Evolutionary conservation across 2,113 vertebrate species (phyloP).

Genomic region (Morone chrysops): DNA sequence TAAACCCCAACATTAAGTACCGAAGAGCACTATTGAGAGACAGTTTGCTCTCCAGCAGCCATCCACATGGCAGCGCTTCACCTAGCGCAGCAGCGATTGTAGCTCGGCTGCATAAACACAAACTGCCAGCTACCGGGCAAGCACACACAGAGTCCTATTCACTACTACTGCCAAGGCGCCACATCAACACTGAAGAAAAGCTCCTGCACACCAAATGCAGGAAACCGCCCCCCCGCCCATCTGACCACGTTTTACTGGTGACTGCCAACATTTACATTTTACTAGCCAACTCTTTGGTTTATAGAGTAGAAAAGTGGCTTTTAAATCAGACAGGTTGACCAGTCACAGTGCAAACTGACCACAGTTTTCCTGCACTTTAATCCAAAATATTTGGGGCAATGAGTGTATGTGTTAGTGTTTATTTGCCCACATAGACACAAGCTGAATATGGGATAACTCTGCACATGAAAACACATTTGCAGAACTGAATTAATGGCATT

Average conservation of each 20-base stretch:
- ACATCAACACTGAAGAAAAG: conserved; percentile 26
- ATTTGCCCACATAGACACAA: not conserved
- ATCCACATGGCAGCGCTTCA: conserved; percentile 31
- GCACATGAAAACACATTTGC: not conserved
- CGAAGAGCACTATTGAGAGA: not conserved
- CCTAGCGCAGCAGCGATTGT: conserved; percentile 10
- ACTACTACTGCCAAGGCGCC: conserved; percentile 23
- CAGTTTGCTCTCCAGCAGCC: not conserved
- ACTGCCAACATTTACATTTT: conserved; percentile 25
- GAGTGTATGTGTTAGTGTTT: not conserved
- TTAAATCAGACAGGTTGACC: not conserved
- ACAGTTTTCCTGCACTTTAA: not conserved
- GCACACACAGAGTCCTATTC: conserved; percentile 43
- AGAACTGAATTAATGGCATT: conserved; percentile 3
- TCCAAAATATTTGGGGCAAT: not conserved
- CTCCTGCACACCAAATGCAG: not conserved
- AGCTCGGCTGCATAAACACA: conserved; percentile 15
- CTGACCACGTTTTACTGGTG: not conserved
- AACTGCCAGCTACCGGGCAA: not conserved
- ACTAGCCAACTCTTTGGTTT: not conserved
- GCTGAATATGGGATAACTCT: not conserved
- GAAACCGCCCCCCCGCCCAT: not conserved
- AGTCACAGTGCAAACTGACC: conserved; percentile 8
- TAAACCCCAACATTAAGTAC: not conserved
- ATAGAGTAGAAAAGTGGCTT: not conserved